Conservation (phyloP, 1,140 invertebrate genomes). For the Sminthurides bifidus region DNA sequence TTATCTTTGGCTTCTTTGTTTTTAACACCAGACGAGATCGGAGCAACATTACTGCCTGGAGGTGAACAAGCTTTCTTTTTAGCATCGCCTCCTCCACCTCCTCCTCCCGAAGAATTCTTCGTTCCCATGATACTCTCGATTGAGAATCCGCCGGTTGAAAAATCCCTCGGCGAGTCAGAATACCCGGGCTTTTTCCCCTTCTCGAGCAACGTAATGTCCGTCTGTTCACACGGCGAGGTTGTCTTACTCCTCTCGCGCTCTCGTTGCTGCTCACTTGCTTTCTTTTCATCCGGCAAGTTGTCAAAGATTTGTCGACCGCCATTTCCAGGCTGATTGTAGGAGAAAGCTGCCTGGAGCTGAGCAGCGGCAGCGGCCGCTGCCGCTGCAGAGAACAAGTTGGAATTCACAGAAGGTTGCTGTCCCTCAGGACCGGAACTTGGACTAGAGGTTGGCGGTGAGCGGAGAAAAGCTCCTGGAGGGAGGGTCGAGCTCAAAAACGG, state of each 20-base stretch:
- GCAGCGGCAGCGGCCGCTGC: constrained; percentile 28
- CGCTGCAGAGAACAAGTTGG: constrained; percentile 20
- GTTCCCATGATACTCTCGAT: constrained; percentile 26
- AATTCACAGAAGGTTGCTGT: constrained; percentile 28
- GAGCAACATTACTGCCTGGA: not conserved
- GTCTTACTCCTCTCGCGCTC: not conserved
- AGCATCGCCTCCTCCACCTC: not conserved
- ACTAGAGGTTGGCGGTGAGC: constrained; percentile 40
- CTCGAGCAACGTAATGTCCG: not conserved
- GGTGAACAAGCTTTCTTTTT: not conserved
- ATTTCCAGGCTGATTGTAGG: not conserved
- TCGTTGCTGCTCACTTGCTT: not conserved
- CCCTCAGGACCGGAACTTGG: constrained; percentile 36
- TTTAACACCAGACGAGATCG: not conserved
- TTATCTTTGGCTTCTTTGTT: not conserved
- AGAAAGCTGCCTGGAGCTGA: constrained; percentile 26
- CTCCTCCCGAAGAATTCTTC: not conserved
- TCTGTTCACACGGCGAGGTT: not conserved
- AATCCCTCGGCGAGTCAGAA: no score
- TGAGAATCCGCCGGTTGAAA: constrained; percentile 14
- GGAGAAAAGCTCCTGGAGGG: constrained; percentile 39
- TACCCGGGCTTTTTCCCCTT: not conserved
- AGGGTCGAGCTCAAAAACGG: constrained; percentile 38
- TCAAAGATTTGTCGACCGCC: not conserved
- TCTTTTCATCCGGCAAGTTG: not conserved